A percentile compares a stretch with the other conserved stretches of the same genome.
These are phyloP conservation scores for Ditula angustiorana DNA, from an alignment of 2,888 invertebrate species.

Conservation along the genomic window DNA sequence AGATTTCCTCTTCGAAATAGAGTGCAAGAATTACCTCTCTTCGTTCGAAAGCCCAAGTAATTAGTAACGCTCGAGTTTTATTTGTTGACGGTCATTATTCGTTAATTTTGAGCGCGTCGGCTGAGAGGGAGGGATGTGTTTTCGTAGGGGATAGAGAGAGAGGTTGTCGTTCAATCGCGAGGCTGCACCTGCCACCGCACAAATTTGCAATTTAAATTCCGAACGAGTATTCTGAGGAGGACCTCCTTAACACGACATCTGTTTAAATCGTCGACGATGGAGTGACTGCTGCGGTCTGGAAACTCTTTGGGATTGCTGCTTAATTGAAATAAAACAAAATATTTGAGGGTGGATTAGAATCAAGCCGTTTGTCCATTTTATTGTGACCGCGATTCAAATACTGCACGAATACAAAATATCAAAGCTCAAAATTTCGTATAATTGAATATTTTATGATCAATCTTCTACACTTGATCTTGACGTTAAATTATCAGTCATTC, in stretches of 20 bases:
- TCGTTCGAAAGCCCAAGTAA: slow-evolving; percentile 78
- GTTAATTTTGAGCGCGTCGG: slow-evolving; percentile 72
- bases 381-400: slow-evolving; percentile 45
- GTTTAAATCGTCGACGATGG: slow-evolving; percentile 83
- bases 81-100: slow-evolving; percentile 85
- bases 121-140: slow-evolving; percentile 60
- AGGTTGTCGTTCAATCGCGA: slow-evolving; percentile 66
- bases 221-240: slow-evolving; percentile 80
- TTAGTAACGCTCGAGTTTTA: slow-evolving; percentile 86
- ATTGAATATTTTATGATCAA: too few relatives aligned
- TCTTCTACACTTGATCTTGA: too few relatives aligned
- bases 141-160: slow-evolving; percentile 65
- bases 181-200: slow-evolving; percentile 82
- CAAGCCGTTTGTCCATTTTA: slow-evolving; percentile 48
- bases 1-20: slow-evolving; percentile 81
- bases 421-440: too few relatives aligned
- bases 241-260: slow-evolving; percentile 86
- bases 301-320: slow-evolving; percentile 79
- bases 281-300: slow-evolving; percentile 75
- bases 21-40: slow-evolving; percentile 84
- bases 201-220: slow-evolving; percentile 86
- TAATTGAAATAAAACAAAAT: slow-evolving; percentile 83
- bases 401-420: background rate
- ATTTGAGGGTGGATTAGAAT: slow-evolving; percentile 58
- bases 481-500: too few relatives aligned